Conservation (phyloP, 2,113 vertebrate species). For the Thamnaconus septentrionalis region DNA sequence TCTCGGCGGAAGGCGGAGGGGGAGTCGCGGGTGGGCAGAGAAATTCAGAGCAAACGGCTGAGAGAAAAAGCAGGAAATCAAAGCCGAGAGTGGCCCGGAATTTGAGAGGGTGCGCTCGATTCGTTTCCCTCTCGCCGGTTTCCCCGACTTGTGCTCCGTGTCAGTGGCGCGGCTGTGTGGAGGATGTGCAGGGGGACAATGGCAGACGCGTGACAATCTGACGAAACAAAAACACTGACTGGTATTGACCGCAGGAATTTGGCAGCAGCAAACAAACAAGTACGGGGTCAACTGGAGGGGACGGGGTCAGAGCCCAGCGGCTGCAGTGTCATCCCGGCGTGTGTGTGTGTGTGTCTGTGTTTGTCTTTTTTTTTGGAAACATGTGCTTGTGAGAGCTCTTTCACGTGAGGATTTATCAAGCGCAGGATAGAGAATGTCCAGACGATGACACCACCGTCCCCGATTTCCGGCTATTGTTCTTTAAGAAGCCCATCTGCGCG, state of each 20-base stretch:
- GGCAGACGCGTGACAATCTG: slow-evolving; percentile 19
- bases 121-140: neutral
- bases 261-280: slow-evolving; percentile 34
- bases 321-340: slow-evolving; percentile 8
- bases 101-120: slow-evolving; percentile 2
- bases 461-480: slow-evolving; percentile 73
- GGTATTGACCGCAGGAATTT: slow-evolving; percentile 49
- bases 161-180: slow-evolving; percentile 3
- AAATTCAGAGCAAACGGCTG: neutral
- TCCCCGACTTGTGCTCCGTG: neutral
- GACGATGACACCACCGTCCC: slow-evolving; percentile 55
- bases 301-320: slow-evolving; percentile 9
- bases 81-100: slow-evolving; percentile 29
- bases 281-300: slow-evolving; percentile 41
- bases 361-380: slow-evolving; percentile 15
- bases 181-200: slow-evolving; percentile 13
- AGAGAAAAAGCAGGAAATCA: slow-evolving; percentile 16
- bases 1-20: too few species aligned
- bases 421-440: slow-evolving; percentile 56
- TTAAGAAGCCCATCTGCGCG: slow-evolving; percentile 15
- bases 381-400: slow-evolving; percentile 46
- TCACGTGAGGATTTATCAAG: slow-evolving; percentile 56
- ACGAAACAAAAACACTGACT: slow-evolving; percentile 31
- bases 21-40: too few species aligned
- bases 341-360: neutral